These are phyloP conservation scores for Zapornia atra DNA, from an alignment of 2,113 vertebrate species.

Conservation along the genomic window DNA sequence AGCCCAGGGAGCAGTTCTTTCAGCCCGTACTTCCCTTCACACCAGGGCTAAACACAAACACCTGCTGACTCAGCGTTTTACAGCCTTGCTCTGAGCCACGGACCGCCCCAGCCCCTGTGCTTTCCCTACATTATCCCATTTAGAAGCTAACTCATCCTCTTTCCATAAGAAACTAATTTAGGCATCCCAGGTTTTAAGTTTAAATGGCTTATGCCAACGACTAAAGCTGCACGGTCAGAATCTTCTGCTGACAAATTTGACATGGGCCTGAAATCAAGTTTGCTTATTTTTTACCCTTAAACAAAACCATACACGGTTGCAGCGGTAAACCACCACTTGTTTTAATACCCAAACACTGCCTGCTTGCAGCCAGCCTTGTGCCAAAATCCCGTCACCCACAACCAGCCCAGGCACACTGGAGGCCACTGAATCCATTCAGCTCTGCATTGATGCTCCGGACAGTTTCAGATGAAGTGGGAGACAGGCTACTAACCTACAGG, in stretches of 20 bases:
- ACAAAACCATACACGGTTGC: not conserved
- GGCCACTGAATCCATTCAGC: not conserved
- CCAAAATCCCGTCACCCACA: not conserved
- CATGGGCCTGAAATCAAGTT: not conserved
- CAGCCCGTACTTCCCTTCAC: not conserved
- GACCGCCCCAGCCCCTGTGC: not conserved
- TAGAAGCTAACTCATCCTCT: slow-evolving; percentile 40
- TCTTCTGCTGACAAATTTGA: not conserved
- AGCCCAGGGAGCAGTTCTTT: not conserved
- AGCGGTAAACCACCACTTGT: not conserved
- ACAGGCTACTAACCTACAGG: not conserved
- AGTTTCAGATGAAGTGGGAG: not conserved
- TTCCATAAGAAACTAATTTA: not conserved
- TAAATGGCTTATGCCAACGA: not conserved
- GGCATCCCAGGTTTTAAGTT: slow-evolving; percentile 30
- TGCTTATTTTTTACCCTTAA: not conserved
- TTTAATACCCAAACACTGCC: not conserved
- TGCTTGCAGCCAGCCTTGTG: not conserved
- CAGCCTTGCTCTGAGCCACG: not conserved
- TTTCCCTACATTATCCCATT: slow-evolving; percentile 8
- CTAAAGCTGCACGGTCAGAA: slow-evolving; percentile 11
- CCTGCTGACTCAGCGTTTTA: not conserved
- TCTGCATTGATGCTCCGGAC: not conserved
- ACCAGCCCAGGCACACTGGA: not conserved
- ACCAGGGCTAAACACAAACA: not conserved